Base-by-base conservation (phyloP, 1,140 invertebrate genomes). In the Camponotus floridanus region DNA sequence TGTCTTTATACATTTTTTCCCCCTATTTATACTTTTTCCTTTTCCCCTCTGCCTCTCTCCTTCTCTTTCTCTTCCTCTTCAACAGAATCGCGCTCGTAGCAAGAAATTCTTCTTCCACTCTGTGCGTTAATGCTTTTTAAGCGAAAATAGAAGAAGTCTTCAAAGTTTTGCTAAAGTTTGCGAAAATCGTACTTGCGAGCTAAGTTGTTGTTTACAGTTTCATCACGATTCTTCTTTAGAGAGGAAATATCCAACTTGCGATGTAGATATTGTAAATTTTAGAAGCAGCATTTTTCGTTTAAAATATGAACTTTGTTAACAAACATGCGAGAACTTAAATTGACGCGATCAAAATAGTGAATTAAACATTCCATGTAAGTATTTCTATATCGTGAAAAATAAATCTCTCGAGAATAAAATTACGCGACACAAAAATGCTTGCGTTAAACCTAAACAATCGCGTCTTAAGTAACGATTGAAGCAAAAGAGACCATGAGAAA, bases 171-270 rank as follows among this genome's bases (percentile, higher is more conserved):
- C n/a, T 7, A 21, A 83, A 83, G 68, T 83, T 83, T 31, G 55
- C 39, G 55, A 73, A 74, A 83, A 73, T 83, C 68, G 65, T 80
- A 80, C 68, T 74, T 74, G 61, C 33, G n/a, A 62, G 57, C 68
- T 48, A 26, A 39, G 13, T 74, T 83, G 67, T 73, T 81, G 68
- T 83, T 73, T 83, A 67, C 68, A 83, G 79, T 73, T 73, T 62
- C 55, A 83, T 61, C 79, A 48, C 42, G 55, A 65, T 51, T 51
- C 15, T 80, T 80, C 65, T 48, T 70, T 21, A 70, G 48, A 26
- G 33, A 61, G 55, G 31, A 74, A 62, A 83, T 74, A 61, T 73
- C 42, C 68, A 42, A 73, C 11, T 83, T n/a, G 48, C 48, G 21
- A 70, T 80, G 48, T 80, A 48, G 68, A 83, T 36, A 21, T 74